Percentiles rank a stretch among this genome's conserved stretches.
These are phyloP conservation scores for Ammodramus savannarum DNA, from an alignment of 2,113 vertebrate species.

Conservation along the genomic window DNA sequence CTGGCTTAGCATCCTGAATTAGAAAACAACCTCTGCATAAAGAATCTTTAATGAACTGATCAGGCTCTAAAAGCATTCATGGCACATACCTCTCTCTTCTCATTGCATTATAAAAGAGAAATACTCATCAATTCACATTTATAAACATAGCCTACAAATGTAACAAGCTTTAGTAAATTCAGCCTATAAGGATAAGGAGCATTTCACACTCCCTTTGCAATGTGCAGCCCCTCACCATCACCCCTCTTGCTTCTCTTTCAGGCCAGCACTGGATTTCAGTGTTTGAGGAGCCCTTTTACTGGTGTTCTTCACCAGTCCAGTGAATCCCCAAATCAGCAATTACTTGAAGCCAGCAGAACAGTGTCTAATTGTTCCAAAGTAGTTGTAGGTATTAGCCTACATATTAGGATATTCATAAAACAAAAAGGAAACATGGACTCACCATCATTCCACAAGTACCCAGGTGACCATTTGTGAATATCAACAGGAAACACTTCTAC, in stretches of 20 bases:
- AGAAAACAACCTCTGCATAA: not conserved
- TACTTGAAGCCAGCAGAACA: not conserved
- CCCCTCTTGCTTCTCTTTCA: not conserved
- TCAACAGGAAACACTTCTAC: not conserved
- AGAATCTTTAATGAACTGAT: not conserved
- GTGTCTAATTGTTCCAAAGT: not conserved
- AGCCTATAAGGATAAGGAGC: not conserved
- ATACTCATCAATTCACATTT: not conserved
- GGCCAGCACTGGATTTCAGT: not conserved
- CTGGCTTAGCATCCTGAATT: not conserved
- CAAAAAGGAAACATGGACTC: not conserved
- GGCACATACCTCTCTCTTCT: not conserved
- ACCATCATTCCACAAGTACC: not conserved
- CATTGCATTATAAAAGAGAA: not conserved
- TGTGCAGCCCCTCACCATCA: not conserved
- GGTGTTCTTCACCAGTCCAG: not conserved
- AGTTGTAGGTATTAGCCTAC: not conserved
- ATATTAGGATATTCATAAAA: not conserved
- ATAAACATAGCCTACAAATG: not conserved
- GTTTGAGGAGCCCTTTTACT: not conserved
- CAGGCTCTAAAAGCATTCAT: not conserved
- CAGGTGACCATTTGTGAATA: not conserved
- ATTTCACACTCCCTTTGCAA: not conserved
- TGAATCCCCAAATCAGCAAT: not conserved
- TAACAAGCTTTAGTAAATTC: not conserved